phyloP scores from a whole-genome alignment of 2,888 invertebrate species.

The Mythimna impura region DNA sequence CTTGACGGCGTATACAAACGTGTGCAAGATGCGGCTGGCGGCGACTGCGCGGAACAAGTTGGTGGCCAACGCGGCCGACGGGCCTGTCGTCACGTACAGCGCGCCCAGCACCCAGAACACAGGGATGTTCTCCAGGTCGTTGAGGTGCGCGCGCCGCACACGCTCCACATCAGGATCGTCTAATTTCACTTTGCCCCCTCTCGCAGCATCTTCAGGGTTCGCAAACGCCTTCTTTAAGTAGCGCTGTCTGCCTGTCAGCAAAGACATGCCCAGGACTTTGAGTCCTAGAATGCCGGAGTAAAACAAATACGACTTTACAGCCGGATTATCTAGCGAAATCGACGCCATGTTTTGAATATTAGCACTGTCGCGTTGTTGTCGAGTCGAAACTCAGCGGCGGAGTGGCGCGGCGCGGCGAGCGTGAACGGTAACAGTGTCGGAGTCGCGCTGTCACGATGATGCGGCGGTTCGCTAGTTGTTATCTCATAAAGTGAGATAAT shows the following conservation, averaged over 20 bases:
- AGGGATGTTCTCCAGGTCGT: conserved; percentile 93
- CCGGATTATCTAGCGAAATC: conserved; percentile 70
- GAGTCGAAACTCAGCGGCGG: conserved; percentile 31
- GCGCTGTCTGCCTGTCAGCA: conserved; percentile 73
- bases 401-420: conserved; percentile 43
- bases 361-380: conserved; percentile 29
- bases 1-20: conserved; percentile 91
- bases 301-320: conserved; percentile 75
- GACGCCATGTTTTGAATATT: conserved; percentile 60
- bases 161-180: conserved; percentile 83
- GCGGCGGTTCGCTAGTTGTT: conserved; percentile 13
- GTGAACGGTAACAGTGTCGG: conserved; percentile 12
- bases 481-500: conserved; percentile 18
- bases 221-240: conserved; percentile 77
- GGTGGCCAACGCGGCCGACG: conserved; percentile 76
- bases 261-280: conserved; percentile 73
- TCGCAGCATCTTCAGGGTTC: conserved; percentile 78
- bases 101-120: conserved; percentile 91
- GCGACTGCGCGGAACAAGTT: conserved; percentile 85
- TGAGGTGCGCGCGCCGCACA: conserved; percentile 91
- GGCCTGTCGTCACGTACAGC: conserved; percentile 90
- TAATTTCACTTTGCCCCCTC: conserved; percentile 74
- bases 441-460: conserved; percentile 34
- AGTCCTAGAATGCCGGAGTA: conserved; percentile 77
- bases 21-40: conserved; percentile 90